Evolutionary conservation across 2,797 vertebrate genomes (phyloP), one percentile per base, ranked within the genome.

Genomic region (Siniperca undulata): DNA sequence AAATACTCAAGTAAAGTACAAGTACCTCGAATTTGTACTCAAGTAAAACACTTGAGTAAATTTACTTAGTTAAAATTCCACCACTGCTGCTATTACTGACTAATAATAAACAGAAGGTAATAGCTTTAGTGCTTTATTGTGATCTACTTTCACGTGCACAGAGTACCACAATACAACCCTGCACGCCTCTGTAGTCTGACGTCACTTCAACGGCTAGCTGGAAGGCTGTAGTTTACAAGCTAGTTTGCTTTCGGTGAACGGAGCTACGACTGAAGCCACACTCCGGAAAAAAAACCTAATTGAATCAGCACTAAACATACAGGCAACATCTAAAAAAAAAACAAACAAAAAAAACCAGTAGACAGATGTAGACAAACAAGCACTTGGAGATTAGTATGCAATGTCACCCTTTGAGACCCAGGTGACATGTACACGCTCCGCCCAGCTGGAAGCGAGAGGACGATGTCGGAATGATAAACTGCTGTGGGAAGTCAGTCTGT

Each of bases 341-440:
- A 2, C n/a, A n/a, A n/a, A n/a, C n/a, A 34, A 36, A 19, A 27
- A 30, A 30, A 30, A 30, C 24, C 0, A 24, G 2, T 5, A 17
- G 30, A 3, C 61, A 11, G 1, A 20, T 69, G n/a, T 0, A 1
- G 22, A 2, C 0, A 14, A 59, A 10, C 5, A 1, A 50, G 17
- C 22, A 24, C 2, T 12, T 11, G 0, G 30, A 24, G 53, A 20
- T 55, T 1, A 71, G 40, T 72, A 0, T 0, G 53, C 58, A 0
- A 1, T 20, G 83, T 74, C 69, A 36, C 70, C 73, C 81, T 84
- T 40, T 76, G 76, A 79, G 78, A 68, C 77, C 81, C 60, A 86
- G 84, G 48, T 89, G 91, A 89, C 88, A 79, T 71, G 44, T n/a
- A 1, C 2, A 64, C 8, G 91, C 92, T 88, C 94, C 93, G 86